Conservation (phyloP, 2,888 invertebrate species). For the Eueremaeus valkanovi region DNA sequence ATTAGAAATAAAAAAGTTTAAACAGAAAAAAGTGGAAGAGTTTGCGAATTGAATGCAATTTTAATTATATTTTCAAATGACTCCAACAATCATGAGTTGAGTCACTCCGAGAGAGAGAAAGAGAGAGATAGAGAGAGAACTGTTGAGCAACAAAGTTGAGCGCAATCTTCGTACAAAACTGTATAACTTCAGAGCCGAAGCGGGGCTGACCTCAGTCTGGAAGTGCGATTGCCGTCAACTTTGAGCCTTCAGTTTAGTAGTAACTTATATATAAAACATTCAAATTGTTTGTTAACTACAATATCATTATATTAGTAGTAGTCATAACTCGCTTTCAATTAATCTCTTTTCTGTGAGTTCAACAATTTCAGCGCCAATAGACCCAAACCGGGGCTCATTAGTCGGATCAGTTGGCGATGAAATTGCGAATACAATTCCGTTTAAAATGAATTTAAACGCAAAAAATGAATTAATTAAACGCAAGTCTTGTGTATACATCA, state of each 20-base stretch:
- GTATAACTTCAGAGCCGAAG: constrained; percentile 20
- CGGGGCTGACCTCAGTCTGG: constrained; percentile 21
- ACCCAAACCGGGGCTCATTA: neutral
- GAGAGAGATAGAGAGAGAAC: too few relatives aligned
- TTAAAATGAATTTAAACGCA: too few relatives aligned
- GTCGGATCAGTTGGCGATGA: neutral
- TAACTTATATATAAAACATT: constrained; percentile 29
- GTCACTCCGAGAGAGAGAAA: too few relatives aligned
- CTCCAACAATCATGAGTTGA: neutral
- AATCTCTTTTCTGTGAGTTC: neutral
- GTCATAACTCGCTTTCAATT: constrained; percentile 17
- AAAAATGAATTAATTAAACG: constrained; percentile 2
- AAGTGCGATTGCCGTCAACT: constrained; percentile 10
- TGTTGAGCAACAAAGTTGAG: constrained; percentile 23
- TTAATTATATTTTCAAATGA: constrained; percentile 22
- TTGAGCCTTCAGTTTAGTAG: neutral
- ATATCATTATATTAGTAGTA: neutral
- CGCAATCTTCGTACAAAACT: constrained; percentile 15
- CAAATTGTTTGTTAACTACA: constrained; percentile 33
- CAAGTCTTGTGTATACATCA: constrained; percentile 21
- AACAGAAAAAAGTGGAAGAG: neutral
- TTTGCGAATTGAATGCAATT: constrained; percentile 20
- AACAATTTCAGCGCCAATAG: neutral
- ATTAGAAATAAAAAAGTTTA: neutral
- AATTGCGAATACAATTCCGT: neutral